Percentiles rank a stretch among this genome's conserved stretches.
These are phyloP conservation scores for Pontoporia blainvillei DNA, from an alignment of 2,113 vertebrate genomes.

Conservation along the genomic window DNA sequence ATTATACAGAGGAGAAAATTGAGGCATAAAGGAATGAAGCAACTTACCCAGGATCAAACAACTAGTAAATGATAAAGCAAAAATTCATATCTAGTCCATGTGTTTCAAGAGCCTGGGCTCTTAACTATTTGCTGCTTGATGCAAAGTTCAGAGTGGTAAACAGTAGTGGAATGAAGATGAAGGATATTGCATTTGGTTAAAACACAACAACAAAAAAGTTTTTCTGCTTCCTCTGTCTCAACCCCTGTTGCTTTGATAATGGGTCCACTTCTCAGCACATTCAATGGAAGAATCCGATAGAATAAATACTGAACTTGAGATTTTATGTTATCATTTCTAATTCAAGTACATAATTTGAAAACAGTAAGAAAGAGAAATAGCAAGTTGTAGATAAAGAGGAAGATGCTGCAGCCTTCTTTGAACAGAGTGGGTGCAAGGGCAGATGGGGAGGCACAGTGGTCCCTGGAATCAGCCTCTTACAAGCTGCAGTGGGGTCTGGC, in stretches of 20 bases:
- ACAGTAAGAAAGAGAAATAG: background rate
- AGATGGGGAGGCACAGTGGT: background rate
- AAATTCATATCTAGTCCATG: background rate
- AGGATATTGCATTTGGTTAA: background rate
- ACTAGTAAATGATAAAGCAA: background rate
- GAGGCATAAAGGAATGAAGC: background rate
- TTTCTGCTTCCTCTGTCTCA: background rate
- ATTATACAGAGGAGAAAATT: background rate
- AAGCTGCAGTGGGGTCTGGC: background rate
- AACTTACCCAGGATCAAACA: background rate
- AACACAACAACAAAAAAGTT: background rate
- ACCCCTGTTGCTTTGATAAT: background rate
- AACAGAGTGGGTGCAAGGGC: background rate
- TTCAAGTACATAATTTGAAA: background rate
- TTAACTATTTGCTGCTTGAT: background rate
- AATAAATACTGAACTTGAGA: background rate
- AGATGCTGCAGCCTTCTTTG: background rate
- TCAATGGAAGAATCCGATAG: background rate
- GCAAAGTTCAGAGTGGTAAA: background rate
- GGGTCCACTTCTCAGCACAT: background rate
- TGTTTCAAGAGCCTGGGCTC: background rate
- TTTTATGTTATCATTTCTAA: background rate
- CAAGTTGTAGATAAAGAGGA: background rate
- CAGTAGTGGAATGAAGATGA: background rate
- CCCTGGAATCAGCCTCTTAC: background rate